Conservation (phyloP, 1,140 invertebrate genomes). For the Drosophila leontia region DNA sequence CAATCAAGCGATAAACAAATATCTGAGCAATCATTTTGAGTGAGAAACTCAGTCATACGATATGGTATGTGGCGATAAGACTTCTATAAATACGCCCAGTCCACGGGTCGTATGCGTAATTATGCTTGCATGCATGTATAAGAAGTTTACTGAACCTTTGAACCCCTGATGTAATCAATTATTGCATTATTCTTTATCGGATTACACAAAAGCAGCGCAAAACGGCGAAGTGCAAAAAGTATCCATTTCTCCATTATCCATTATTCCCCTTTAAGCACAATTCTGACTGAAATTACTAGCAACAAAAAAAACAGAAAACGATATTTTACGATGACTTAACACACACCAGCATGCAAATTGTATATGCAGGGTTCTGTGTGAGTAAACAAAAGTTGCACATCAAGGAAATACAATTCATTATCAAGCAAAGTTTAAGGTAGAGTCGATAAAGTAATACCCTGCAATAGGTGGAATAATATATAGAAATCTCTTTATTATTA, state of each 20-base stretch:
- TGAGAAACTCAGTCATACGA: conserved; percentile 18
- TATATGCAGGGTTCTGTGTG: background rate
- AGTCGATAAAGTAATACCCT: conserved; percentile 8
- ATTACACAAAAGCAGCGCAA: conserved; percentile 15
- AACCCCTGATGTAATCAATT: conserved; percentile 26
- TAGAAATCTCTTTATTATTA: background rate
- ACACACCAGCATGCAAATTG: background rate
- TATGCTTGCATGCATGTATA: conserved; percentile 15
- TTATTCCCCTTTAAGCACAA: background rate
- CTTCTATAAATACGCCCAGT: background rate
- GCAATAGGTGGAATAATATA: background rate
- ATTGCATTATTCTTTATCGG: conserved; percentile 17
- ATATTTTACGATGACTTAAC: conserved; percentile 22
- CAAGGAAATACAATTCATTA: conserved; percentile 46
- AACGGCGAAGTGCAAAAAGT: background rate
- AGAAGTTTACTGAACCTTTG: conserved; percentile 40
- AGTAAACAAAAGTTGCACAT: conserved; percentile 34
- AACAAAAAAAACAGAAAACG: conserved; percentile 9
- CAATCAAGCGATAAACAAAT: conserved; percentile 21
- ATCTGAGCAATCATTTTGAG: conserved; percentile 18
- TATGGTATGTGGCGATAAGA: conserved; percentile 26
- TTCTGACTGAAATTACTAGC: conserved; percentile 22
- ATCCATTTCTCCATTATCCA: background rate
- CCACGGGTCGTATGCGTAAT: conserved; percentile 34
- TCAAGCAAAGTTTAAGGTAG: background rate